Percentiles rank a stretch among this genome's conserved stretches.
phyloP scores from a whole-genome alignment of 1,140 invertebrate species.

The Asbolus verrucosus region DNA sequence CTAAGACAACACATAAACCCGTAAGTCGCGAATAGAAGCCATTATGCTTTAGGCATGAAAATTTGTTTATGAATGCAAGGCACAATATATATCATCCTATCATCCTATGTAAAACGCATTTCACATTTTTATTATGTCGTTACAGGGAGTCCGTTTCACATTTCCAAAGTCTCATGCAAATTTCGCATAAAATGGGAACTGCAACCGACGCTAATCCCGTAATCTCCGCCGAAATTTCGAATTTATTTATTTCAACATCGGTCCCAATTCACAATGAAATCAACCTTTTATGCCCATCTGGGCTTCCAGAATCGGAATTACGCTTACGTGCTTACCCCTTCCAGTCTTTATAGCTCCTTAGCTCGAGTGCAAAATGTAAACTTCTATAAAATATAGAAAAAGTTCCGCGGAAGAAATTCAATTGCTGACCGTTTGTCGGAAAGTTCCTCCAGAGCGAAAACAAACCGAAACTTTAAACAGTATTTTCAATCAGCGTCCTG shows the following conservation, averaged over 20 bases:
- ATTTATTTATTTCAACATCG: no score
- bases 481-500: slow-evolving; percentile 26
- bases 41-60: slow-evolving; percentile 47
- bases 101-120: slow-evolving; percentile 40
- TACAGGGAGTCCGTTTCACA: no score
- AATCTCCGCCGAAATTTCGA: no score
- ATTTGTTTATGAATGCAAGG: slow-evolving; percentile 47
- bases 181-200: no score
- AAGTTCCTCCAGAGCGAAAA: slow-evolving; percentile 19
- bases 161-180: slow-evolving; percentile 18
- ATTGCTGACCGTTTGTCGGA: slow-evolving; percentile 28
- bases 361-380: neutral
- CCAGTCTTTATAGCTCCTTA: no score
- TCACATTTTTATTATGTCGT: slow-evolving; percentile 41
- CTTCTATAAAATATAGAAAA: slow-evolving; percentile 25
- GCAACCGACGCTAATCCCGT: no score
- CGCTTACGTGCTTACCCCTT: no score
- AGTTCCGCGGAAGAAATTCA: slow-evolving; percentile 19
- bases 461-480: slow-evolving; percentile 32
- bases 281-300: no score
- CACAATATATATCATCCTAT: slow-evolving; percentile 40
- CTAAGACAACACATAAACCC: slow-evolving; percentile 54
- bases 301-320: no score
- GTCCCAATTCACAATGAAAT: no score
- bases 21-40: slow-evolving; percentile 46